Base-by-base conservation (phyloP, 2,113 vertebrate species). In the Paratilapia polleni region DNA sequence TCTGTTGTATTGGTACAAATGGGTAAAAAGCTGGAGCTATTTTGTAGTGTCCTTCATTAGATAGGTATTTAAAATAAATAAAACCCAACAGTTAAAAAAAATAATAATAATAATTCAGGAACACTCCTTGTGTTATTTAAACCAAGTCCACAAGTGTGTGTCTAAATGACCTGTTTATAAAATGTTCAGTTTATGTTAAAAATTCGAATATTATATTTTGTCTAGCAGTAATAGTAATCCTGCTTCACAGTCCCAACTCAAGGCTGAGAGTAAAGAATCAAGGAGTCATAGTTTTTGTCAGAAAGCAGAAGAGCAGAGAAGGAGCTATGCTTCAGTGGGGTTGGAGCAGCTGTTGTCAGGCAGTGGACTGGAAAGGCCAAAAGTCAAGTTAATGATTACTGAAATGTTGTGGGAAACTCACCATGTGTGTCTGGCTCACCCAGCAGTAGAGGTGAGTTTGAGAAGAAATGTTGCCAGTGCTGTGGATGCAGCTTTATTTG, bases 331-430 rank as follows among this genome's bases (percentile, higher is more conserved):
- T n/a, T 84, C 54, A 57, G 11, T 22, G 38, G 28, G 36, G 19
- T 28, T 22, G 57, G 14, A 8, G 3, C 28, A 49, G 57, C 19
- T 13, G 19, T 36, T 22, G 11, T 2, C 70, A 54, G 52, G 22
- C 14, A 31, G 36, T 15, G 47, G 24, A 73, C 28, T 1, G 19
- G n/a, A 6, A 75, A 34, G 3, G 59, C 49, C 64, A 19, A 80
- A 64, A 17, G 10, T 12, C 26, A 4, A 31, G 78, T 80, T 49
- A 83, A 73, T 77, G 58, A 86, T 86, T 52, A 26, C 26, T 31
- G 41, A 78, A 6, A 22, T 57, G 59, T 13, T 31, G 66, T 22
- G 58, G 66, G 19, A 61, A 84, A 47, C 17, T 13, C 28, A 6
- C 41, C 62, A 28, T 12, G 26, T 66, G 62, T 22, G 26, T 60